A percentile compares a stretch with the other conserved stretches of the same genome.
Conservation (phyloP, 1,140 invertebrate species). For the Chlorops oryzae region DNA sequence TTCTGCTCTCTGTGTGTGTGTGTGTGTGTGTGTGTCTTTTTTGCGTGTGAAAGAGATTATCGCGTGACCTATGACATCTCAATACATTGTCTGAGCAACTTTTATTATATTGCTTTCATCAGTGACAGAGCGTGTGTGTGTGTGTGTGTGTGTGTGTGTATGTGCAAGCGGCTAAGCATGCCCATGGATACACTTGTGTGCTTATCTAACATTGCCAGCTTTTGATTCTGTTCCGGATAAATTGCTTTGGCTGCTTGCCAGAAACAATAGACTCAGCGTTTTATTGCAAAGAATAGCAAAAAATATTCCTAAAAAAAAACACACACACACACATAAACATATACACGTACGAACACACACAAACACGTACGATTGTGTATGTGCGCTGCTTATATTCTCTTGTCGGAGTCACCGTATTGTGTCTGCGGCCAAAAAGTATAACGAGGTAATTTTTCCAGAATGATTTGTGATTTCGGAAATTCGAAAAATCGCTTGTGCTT, state of each 20-base stretch:
- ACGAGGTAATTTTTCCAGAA: slow-evolving; percentile 42
- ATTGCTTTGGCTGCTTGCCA: slow-evolving; percentile 31
- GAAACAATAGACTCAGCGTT: slow-evolving; percentile 43
- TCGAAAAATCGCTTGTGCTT: slow-evolving; percentile 3
- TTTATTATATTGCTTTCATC: too few species aligned
- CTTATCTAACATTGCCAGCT: neutral
- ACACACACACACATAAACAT: too few species aligned
- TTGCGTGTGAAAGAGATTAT: too few species aligned
- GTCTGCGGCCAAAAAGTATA: slow-evolving; percentile 32
- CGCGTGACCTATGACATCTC: too few species aligned
- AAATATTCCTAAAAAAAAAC: too few species aligned
- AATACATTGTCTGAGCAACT: too few species aligned
- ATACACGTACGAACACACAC: too few species aligned
- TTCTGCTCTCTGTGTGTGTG: too few species aligned
- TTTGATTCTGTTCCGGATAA: slow-evolving; percentile 7
- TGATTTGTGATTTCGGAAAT: slow-evolving; percentile 29
- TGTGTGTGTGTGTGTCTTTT: too few species aligned
- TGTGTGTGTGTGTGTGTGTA: slow-evolving; percentile 4
- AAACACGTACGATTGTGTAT: too few species aligned
- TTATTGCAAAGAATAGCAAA: slow-evolving; percentile 24
- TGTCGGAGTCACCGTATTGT: slow-evolving; percentile 5
- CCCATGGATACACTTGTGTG: neutral
- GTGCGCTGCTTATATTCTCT: too few species aligned
- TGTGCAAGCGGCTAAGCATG: neutral
- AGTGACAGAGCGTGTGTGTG: neutral